Evolutionary conservation across 2,888 invertebrate species (phyloP).

Genomic region (Drosophila melanosoma): DNA sequence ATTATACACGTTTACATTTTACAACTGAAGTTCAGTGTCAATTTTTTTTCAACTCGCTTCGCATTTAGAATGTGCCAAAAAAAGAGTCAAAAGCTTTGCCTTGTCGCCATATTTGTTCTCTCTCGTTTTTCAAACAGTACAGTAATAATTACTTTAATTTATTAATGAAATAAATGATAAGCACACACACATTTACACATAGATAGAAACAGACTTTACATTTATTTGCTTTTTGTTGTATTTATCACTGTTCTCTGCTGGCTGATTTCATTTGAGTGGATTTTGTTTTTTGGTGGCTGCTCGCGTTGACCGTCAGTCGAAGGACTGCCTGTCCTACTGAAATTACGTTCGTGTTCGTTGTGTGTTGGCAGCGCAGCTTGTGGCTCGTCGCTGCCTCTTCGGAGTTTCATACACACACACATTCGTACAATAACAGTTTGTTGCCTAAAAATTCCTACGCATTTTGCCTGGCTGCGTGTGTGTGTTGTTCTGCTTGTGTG

Average conservation of each 20-base stretch:
- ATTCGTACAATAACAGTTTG: slow-evolving; percentile 46
- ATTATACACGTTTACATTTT: slow-evolving; percentile 2
- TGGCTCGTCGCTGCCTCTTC: slow-evolving; percentile 55
- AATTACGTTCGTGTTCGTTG: slow-evolving; percentile 44
- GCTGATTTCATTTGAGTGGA: slow-evolving; percentile 31
- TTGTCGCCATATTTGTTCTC: slow-evolving; percentile 59
- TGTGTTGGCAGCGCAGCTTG: slow-evolving; percentile 56
- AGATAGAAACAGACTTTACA: slow-evolving; percentile 18
- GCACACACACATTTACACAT: slow-evolving; percentile 20
- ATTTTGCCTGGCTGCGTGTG: slow-evolving; percentile 38
- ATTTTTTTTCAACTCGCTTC: slow-evolving; percentile 66
- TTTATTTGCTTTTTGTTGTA: slow-evolving; percentile 12
- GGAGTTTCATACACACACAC: slow-evolving; percentile 51
- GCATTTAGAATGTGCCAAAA: slow-evolving; percentile 31
- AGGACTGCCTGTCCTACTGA: slow-evolving; percentile 85
- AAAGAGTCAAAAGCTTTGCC: slow-evolving; percentile 58
- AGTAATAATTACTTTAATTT: slow-evolving; percentile 28
- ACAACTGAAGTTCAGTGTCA: slow-evolving; percentile 73
- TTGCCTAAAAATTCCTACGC: slow-evolving; percentile 74
- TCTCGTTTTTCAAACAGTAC: slow-evolving; percentile 1
- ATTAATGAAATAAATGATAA: slow-evolving; percentile 2
- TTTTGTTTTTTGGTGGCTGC: slow-evolving; percentile 58
- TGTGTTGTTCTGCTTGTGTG: slow-evolving; percentile 37
- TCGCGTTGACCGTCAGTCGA: slow-evolving; percentile 84
- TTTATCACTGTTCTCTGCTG: slow-evolving; percentile 19